Evolutionary conservation across 2,797 vertebrate genomes (phyloP), one percentile per base, ranked within the genome.

Genomic region (Xenentodon cancila): DNA sequence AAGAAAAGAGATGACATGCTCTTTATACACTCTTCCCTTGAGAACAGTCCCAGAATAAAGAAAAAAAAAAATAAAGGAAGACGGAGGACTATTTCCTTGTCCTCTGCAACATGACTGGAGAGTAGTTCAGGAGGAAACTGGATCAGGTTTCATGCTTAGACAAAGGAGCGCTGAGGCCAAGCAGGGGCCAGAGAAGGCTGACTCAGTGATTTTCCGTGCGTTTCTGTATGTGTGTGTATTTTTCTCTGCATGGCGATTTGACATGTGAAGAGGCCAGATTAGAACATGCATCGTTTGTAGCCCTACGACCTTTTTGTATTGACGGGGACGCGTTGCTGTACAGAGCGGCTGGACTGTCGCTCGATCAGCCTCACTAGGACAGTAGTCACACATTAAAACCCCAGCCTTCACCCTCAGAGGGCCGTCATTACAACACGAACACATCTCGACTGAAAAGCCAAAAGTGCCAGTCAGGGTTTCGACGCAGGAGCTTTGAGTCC

Each of bases 101-200:
- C 63, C 59, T 77, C 68, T 62, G 64, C 53, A 77, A 65, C 71
- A 79, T 1, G 59, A 48, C 64, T 25, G 46, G 52, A 72, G 56
- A 64, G 64, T 53, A 60, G 46, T 59, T 50, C 52, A 40, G 73
- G 45, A 79, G 59, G 75, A 80, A 76, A 72, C 67, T 4, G 63
- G 69, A 88, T 90, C 80, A 51, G 1, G 54, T 88, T 88, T 82
- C 84, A 76, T 58, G 46, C 65, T 47, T 8, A 74, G 73, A 84
- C 76, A 85, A 86, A 79, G 64, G 73, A 63, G 62, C 47, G 0
- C 0, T 34, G 72, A 72, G 77, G 71, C 56, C 50, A 4, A 62
- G 43, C 57, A 61, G 53, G 59, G 73, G 57, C 37, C 54, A 53
- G 54, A 81, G 68, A 77, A 16, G 59, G 80, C 81, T 86, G 88